Evolutionary conservation across 30 jellyfish, hydroid and myxozoan genomes (phyloP).

Genomic region (Cassiopea xamachana): DNA sequence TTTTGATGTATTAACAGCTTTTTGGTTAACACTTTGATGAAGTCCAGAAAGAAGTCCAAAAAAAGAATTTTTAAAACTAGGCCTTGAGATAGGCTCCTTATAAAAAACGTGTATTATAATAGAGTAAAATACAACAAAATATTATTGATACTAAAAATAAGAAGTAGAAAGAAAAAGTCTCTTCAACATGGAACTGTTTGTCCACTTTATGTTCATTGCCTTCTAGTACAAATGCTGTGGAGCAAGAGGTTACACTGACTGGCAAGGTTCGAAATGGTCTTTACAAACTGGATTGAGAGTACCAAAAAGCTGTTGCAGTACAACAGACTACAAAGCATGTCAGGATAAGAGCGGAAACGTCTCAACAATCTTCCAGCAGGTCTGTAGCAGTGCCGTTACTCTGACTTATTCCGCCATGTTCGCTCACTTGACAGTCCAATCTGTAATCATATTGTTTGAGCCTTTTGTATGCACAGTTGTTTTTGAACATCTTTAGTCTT

Average conservation of each 20-base stretch:
- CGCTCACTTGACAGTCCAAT: too few species aligned
- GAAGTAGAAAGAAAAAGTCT: background rate
- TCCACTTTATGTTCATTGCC: background rate
- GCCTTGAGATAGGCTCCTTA: too few species aligned
- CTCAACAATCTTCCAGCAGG: background rate
- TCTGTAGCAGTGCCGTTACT: background rate
- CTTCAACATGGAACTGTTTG: background rate
- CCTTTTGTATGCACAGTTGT: too few species aligned
- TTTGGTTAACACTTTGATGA: too few species aligned
- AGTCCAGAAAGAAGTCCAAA: too few species aligned
- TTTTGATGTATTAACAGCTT: too few species aligned
- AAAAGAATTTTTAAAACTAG: too few species aligned
- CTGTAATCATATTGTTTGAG: too few species aligned
- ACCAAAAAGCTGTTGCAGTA: background rate
- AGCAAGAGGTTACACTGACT: background rate
- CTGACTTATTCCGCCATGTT: background rate
- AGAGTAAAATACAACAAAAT: too few species aligned
- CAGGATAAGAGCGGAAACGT: background rate
- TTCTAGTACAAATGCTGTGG: constrained; percentile 5
- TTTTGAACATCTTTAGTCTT: too few species aligned
- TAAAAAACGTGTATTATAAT: too few species aligned
- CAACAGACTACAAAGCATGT: background rate
- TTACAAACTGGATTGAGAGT: background rate
- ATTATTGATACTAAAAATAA: background rate
- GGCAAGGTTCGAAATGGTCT: background rate